Conservation (phyloP, 2,888 invertebrate species). For the Morpho deidamia region DNA sequence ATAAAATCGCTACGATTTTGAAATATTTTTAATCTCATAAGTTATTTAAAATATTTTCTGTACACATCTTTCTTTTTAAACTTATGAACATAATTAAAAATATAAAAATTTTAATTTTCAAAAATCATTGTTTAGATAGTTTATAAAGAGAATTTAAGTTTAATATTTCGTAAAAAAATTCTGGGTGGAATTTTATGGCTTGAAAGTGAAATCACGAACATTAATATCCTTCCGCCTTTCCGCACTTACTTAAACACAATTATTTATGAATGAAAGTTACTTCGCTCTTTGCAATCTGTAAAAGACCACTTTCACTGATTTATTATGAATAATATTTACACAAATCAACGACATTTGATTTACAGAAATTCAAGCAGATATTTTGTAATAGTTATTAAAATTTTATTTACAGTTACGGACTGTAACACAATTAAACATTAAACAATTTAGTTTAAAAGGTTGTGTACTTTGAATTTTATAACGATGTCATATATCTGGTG, state of each 20-base stretch:
- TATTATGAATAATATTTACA: not conserved
- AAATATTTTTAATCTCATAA: not conserved
- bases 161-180: not conserved
- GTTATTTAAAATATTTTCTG: not conserved
- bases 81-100: too few species aligned
- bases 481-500: too few species aligned
- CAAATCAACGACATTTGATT: too few species aligned
- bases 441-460: too few species aligned
- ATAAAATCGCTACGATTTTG: too few species aligned
- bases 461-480: too few species aligned
- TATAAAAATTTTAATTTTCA: not conserved
- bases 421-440: too few species aligned
- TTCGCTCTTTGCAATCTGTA: slow-evolving; percentile 9
- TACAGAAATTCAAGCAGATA: too few species aligned
- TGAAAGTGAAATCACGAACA: not conserved
- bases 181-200: not conserved
- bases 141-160: too few species aligned
- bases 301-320: slow-evolving; percentile 12
- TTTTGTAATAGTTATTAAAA: too few species aligned
- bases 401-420: too few species aligned
- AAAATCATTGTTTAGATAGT: not conserved
- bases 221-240: slow-evolving; percentile 16
- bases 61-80: too few species aligned
- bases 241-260: slow-evolving; percentile 18
- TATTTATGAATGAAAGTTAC: slow-evolving; percentile 30